phyloP scores from a whole-genome alignment of 1,140 invertebrate species.

The Hycleus phaleratus region DNA sequence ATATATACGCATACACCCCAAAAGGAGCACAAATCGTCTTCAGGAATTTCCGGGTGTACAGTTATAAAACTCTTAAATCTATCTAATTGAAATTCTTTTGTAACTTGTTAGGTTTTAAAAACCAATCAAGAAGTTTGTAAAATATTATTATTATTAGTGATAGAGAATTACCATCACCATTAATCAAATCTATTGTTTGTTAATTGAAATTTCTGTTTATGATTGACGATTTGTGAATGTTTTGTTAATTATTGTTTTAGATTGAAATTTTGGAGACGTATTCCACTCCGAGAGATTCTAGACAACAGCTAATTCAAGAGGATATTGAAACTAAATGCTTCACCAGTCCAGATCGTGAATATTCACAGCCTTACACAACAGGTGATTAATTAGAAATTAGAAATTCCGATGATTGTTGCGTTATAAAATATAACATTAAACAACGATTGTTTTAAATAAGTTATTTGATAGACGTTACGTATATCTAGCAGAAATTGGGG shows the following conservation, averaged over 20 bases:
- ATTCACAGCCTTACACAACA: slow-evolving; percentile 50
- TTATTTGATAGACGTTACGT: too few species aligned
- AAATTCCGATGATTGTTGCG: background rate
- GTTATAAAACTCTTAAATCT: background rate
- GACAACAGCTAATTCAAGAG: slow-evolving; percentile 44
- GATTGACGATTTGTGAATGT: background rate
- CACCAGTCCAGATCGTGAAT: slow-evolving; percentile 49
- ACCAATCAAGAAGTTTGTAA: too few species aligned
- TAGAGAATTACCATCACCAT: too few species aligned
- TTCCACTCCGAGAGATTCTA: slow-evolving; percentile 50
- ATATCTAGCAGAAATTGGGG: too few species aligned
- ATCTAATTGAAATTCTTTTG: slow-evolving; percentile 18
- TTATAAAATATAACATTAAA: too few species aligned
- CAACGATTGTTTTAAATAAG: too few species aligned
- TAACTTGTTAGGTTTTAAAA: too few species aligned
- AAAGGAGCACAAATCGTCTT: slow-evolving; percentile 9
- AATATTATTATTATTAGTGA: too few species aligned
- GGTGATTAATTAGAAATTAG: slow-evolving; percentile 34
- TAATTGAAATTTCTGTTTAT: too few species aligned
- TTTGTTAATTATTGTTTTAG: slow-evolving; percentile 39
- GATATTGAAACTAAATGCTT: slow-evolving; percentile 46
- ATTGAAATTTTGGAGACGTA: slow-evolving; percentile 53
- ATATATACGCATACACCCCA: background rate
- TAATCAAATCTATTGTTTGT: too few species aligned
- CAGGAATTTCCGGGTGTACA: slow-evolving; percentile 5